A percentile compares a stretch with the other conserved stretches of the same genome.
Conservation (phyloP, 1,140 invertebrate genomes). For the Ostrea denselamellosa region DNA sequence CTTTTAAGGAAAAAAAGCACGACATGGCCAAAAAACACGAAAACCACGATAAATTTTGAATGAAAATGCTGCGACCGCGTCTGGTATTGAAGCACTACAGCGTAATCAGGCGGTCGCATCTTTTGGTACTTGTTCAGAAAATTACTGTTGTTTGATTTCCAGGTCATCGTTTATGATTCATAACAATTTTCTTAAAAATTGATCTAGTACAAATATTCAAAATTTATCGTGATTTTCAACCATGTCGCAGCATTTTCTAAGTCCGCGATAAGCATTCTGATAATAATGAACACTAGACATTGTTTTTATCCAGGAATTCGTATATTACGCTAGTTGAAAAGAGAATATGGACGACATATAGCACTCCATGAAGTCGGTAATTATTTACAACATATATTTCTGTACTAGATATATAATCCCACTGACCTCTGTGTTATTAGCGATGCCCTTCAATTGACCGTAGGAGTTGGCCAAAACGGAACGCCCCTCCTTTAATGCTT, state of each 20-base stretch:
- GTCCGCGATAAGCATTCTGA: neutral
- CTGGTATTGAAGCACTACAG: neutral
- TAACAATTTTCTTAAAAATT: neutral
- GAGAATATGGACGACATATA: no score
- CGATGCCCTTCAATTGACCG: slow-evolving; percentile 33
- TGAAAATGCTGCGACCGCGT: slow-evolving; percentile 19
- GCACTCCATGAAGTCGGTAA: no score
- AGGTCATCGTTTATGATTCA: neutral
- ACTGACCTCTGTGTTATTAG: neutral
- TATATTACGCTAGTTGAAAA: no score
- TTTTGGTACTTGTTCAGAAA: neutral
- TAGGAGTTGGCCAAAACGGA: slow-evolving; percentile 34
- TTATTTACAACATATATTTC: no score
- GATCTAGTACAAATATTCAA: neutral
- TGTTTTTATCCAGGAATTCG: neutral
- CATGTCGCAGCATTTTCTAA: slow-evolving; percentile 32
- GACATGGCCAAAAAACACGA: slow-evolving; percentile 27
- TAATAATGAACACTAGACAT: neutral
- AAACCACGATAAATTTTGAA: slow-evolving; percentile 30
- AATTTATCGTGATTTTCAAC: slow-evolving; percentile 22
- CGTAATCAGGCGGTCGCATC: neutral
- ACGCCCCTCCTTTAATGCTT: slow-evolving; percentile 1
- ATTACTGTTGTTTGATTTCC: neutral
- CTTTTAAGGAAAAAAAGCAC: neutral
- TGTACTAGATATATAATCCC: neutral